Base-by-base conservation (phyloP, 2,113 vertebrate species). In the Eretmochelys imbricata region DNA sequence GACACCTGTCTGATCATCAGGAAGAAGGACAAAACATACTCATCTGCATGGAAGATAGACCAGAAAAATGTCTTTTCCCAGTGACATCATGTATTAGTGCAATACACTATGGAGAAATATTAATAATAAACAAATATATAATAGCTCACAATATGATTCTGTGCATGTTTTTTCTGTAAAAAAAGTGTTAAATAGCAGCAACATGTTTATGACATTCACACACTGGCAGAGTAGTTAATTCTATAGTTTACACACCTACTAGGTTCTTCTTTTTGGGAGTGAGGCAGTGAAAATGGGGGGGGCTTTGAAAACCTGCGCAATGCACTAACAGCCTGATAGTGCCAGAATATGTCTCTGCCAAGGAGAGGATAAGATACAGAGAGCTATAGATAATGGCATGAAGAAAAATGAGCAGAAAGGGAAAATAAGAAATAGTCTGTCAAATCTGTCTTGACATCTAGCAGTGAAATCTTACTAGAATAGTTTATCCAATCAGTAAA, bases 391-490 rank as follows among this genome's bases (percentile, higher is more conserved):
- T 76, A 92, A 94, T 92, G n/a, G 35, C 35, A 78, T 14, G 13
- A 96, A 89, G 87, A 93, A 91, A 90, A 93, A 85, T 1, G 7
- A 57, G 54, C 53, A 57, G 35, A 84, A 93, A 93, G 25, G 3
- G 27, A 79, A 29, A 80, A 42, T 80, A 91, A 94, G 89, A 94
- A 91, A 89, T 57, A 62, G 25, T 46, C 82, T 96, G 78, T 38
- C 84, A 94, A 96, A 96, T 82, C 24, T 55, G 81, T 88, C 84
- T 90, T 97, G 55, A 94, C 85, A 95, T 82, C 4, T 75, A 94
- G 82, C n/a, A 92, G 50, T 55, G 87, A 91, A 93, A 96, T 95
- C 86, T 94, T 87, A 87, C 48, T 84, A 8, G 51, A 94, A 78
- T 53, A 5, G 5, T 57, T 80, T 42, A 94, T 10, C 82, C 19